These are phyloP conservation scores for Melanocharis versteri DNA, from an alignment of 2,113 vertebrate species.

Conservation along the genomic window DNA sequence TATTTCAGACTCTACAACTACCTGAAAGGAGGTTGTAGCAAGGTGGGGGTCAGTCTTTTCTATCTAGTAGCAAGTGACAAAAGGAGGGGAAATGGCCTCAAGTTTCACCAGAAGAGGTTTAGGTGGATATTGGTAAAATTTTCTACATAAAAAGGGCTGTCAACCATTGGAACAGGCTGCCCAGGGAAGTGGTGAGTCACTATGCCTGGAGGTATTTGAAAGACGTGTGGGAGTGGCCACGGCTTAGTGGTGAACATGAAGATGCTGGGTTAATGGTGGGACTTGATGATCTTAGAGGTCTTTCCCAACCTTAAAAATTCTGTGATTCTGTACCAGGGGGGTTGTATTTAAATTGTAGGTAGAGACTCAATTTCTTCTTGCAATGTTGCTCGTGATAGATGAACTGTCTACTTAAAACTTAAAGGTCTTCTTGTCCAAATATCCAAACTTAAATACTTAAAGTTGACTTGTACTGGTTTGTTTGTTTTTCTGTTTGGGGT, in stretches of 20 bases:
- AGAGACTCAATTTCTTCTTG: neutral
- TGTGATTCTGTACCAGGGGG: neutral
- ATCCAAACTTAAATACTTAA: neutral
- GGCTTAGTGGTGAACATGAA: neutral
- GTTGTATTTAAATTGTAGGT: neutral
- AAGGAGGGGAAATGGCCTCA: neutral
- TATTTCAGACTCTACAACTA: neutral
- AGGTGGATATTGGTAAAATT: neutral
- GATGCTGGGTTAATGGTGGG: neutral
- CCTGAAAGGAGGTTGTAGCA: neutral
- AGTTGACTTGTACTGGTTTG: neutral
- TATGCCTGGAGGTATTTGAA: neutral
- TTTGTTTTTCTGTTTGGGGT: neutral
- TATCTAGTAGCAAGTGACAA: neutral
- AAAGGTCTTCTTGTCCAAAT: neutral
- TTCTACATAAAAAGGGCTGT: neutral
- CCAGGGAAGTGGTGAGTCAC: neutral
- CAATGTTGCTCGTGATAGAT: neutral
- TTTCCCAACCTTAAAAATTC: neutral
- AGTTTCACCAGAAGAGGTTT: neutral
- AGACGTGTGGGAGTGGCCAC: rapidly evolving
- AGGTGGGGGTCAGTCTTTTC: neutral
- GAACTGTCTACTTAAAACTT: neutral
- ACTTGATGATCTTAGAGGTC: neutral
- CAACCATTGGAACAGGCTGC: neutral